Conservation (phyloP, 2,797 vertebrate species). For the Chiroxiphia lanceolata region DNA sequence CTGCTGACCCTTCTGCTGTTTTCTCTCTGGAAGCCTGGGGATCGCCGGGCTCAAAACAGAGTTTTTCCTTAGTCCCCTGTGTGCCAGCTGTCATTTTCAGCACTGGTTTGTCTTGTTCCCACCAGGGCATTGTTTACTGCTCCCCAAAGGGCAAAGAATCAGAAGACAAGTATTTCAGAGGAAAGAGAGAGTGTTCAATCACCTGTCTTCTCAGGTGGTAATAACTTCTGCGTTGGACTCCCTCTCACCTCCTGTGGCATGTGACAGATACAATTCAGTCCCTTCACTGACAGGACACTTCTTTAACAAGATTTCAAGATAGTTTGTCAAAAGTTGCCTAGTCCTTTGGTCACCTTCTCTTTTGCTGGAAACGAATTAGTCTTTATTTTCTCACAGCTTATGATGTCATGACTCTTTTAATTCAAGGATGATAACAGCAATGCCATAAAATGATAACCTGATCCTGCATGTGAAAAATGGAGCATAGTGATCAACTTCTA, state of each 20-base stretch:
- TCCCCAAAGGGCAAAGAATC: background rate
- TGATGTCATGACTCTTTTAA: background rate
- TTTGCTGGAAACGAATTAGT: background rate
- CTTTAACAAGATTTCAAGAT: background rate
- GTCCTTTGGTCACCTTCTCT: background rate
- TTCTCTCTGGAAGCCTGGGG: background rate
- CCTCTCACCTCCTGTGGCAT: background rate
- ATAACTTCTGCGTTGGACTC: background rate
- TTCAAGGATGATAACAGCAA: background rate
- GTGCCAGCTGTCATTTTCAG: background rate
- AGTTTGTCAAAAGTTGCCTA: background rate
- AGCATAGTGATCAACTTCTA: background rate
- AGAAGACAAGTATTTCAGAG: background rate
- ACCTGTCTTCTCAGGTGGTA: fast-evolving
- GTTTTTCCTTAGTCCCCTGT: background rate
- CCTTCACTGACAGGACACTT: background rate
- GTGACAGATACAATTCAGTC: background rate
- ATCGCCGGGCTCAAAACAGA: background rate
- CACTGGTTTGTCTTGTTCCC: background rate
- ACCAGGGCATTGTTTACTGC: background rate
- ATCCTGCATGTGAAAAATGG: background rate
- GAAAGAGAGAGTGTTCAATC: background rate
- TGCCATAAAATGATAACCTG: background rate
- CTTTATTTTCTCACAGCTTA: background rate
- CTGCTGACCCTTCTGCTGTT: background rate